Conservation (phyloP, 2,113 vertebrate genomes). For the Microtus montanus region DNA sequence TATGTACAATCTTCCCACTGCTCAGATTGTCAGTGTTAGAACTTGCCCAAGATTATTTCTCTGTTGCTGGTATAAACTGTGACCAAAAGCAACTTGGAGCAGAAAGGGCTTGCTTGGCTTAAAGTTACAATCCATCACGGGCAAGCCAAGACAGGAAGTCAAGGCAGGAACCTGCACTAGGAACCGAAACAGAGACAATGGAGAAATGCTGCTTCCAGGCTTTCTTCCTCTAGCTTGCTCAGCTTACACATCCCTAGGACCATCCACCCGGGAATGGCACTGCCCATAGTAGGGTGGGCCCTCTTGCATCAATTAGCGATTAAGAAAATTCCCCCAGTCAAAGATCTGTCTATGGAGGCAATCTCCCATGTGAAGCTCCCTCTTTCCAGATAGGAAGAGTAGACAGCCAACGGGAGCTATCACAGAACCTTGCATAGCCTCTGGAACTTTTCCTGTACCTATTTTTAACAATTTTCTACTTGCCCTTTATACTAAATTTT, state of each 20-base stretch:
- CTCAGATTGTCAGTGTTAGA: not conserved
- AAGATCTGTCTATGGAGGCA: not conserved
- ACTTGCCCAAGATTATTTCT: not conserved
- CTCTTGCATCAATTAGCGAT: not conserved
- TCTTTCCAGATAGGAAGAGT: not conserved
- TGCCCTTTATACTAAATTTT: constrained; percentile 8
- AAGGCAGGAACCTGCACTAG: not conserved
- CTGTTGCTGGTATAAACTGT: not conserved
- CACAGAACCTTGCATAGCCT: not conserved
- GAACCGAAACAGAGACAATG: not conserved
- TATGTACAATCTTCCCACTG: not conserved
- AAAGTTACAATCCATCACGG: not conserved
- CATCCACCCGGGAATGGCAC: not conserved
- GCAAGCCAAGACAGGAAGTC: not conserved
- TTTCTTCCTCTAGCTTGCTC: not conserved
- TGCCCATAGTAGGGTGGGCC: not conserved
- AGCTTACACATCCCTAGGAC: not conserved
- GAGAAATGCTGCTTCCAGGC: too few species aligned
- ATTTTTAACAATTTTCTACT: constrained; percentile 3
- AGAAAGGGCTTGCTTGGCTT: not conserved
- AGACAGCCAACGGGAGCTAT: not conserved
- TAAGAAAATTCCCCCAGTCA: not conserved
- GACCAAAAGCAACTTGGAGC: not conserved
- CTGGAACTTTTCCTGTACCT: not conserved
- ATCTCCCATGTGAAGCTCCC: not conserved